A percentile compares a stretch with the other conserved stretches of the same genome.
phyloP scores from a whole-genome alignment of 2,888 invertebrate genomes.

The Apodemia duryi region DNA sequence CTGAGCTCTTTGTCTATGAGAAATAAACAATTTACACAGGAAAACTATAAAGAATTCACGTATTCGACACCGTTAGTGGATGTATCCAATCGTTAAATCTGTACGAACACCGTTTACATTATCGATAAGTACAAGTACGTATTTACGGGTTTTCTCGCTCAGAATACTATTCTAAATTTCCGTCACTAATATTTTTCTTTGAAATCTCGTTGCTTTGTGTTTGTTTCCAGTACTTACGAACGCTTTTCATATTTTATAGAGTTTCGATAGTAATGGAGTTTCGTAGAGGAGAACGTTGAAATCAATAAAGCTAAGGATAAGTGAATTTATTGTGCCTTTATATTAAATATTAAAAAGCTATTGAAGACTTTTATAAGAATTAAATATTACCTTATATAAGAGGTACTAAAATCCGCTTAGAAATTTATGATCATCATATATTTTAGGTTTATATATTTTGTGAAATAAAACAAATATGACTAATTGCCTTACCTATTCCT shows the following conservation, averaged over 20 bases:
- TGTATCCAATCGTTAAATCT: conserved; percentile 50
- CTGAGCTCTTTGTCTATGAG: not conserved
- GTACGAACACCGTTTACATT: conserved; percentile 32
- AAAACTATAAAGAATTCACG: not conserved
- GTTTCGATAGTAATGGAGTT: too few relatives aligned
- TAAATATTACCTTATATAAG: too few relatives aligned
- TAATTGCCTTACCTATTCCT: too few relatives aligned
- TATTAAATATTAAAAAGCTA: too few relatives aligned
- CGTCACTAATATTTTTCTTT: conserved; percentile 15
- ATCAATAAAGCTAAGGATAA: too few relatives aligned
- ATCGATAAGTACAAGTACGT: conserved; percentile 37
- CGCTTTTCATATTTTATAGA: conserved; percentile 23
- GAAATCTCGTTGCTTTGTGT: conserved; percentile 28
- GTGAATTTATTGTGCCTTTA: too few relatives aligned
- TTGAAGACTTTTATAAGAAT: too few relatives aligned
- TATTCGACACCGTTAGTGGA: conserved; percentile 20
- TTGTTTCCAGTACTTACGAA: conserved; percentile 25
- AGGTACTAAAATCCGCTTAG: too few relatives aligned
- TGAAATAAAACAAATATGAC: too few relatives aligned
- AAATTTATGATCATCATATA: too few relatives aligned
- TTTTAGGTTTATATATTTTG: too few relatives aligned
- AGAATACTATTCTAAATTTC: conserved; percentile 36
- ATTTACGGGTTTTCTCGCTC: conserved; percentile 37
- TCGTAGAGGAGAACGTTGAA: too few relatives aligned
- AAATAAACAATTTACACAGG: not conserved